A percentile compares a stretch with the other conserved stretches of the same genome.
phyloP scores from a whole-genome alignment of 2,113 vertebrate genomes.

The Cochlearius cochlearius region DNA sequence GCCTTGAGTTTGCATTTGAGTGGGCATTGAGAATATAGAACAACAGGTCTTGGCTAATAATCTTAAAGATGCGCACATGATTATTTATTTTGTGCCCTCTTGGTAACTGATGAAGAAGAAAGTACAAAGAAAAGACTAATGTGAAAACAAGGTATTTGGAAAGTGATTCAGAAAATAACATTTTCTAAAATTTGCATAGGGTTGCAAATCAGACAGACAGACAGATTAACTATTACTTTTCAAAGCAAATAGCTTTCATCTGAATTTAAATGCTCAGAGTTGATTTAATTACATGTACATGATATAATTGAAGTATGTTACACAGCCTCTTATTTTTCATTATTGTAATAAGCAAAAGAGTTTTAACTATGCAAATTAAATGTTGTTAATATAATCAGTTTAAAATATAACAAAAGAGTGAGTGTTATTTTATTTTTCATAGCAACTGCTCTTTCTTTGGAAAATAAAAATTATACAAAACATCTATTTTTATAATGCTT shows the following conservation, averaged over 20 bases:
- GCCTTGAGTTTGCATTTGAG: not conserved
- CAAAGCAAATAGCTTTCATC: not conserved
- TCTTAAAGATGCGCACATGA: conserved; percentile 4
- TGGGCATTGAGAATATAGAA: not conserved
- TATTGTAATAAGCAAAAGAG: conserved; percentile 18
- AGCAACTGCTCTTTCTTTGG: not conserved
- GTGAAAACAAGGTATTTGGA: not conserved
- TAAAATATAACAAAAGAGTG: conserved; percentile 34
- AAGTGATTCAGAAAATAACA: not conserved
- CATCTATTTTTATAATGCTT: not conserved
- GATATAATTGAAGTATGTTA: conserved; percentile 18
- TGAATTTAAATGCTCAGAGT: conserved; percentile 9
- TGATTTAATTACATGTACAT: not conserved
- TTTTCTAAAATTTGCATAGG: not conserved
- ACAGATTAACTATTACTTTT: not conserved
- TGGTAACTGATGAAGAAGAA: not conserved
- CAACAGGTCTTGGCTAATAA: conserved; percentile 1
- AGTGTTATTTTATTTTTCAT: conserved; percentile 15
- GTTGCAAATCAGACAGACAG: not conserved
- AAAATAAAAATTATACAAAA: conserved; percentile 66
- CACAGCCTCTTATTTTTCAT: conserved; percentile 15
- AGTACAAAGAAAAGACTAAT: not conserved
- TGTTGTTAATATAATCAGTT: conserved; percentile 44
- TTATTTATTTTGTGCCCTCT: not conserved
- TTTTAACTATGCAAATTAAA: conserved; percentile 66